Evolutionary conservation across 2,888 invertebrate species (phyloP).

Genomic region (Hemaris fuciformis): DNA sequence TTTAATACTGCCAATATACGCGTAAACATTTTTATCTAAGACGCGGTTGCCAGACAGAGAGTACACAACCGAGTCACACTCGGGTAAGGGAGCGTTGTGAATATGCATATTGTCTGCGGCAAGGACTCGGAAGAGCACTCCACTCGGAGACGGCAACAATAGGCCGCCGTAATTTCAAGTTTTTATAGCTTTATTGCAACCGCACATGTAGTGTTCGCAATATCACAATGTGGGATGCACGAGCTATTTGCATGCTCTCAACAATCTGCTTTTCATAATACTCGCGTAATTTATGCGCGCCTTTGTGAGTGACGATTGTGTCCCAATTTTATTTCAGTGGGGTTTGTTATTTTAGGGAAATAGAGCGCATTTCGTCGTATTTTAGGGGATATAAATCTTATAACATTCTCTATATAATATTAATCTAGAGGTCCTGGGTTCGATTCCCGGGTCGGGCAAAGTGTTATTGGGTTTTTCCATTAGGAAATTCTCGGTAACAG

Average conservation of each 20-base stretch:
- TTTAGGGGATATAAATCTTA: no score
- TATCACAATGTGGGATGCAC: conserved; percentile 15
- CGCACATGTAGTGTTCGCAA: conserved; percentile 17
- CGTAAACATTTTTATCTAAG: conserved; percentile 5
- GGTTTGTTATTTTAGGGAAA: neutral
- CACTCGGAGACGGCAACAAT: conserved; percentile 49
- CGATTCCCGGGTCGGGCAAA: no score
- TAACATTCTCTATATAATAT: no score
- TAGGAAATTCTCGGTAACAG: no score
- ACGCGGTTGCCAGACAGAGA: neutral
- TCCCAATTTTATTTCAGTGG: neutral
- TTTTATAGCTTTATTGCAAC: conserved; percentile 48
- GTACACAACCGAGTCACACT: conserved; percentile 3
- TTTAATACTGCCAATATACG: neutral
- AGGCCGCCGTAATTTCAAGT: conserved; percentile 55
- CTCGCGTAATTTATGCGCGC: neutral
- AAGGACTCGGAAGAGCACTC: conserved; percentile 53
- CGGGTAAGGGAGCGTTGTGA: conserved; percentile 36
- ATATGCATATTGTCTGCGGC: conserved; percentile 69
- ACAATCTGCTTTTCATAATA: conserved; percentile 9
- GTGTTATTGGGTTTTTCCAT: no score
- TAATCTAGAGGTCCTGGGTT: no score
- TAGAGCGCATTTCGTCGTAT: no score
- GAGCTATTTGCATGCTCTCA: conserved; percentile 11
- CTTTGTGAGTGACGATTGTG: conserved; percentile 1